These are phyloP conservation scores for Diplodus sargus DNA, from an alignment of 2,797 vertebrate species.

Conservation along the genomic window DNA sequence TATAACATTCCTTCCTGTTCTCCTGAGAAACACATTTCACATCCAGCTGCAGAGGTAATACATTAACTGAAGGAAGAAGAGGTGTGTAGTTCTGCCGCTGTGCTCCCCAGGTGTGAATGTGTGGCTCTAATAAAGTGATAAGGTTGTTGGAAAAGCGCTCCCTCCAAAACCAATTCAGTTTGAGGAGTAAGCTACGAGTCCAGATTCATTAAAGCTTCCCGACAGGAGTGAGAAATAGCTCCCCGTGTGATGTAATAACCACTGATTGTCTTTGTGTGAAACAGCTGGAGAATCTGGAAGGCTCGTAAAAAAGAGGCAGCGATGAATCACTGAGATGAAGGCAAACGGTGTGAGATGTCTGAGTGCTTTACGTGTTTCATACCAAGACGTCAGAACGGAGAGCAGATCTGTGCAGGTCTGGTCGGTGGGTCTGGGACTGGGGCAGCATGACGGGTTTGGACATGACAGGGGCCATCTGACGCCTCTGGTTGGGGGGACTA, in stretches of 20 bases:
- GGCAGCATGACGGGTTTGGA: conserved; percentile 98
- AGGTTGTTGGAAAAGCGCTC: not conserved
- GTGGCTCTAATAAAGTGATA: not conserved
- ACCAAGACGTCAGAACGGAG: conserved; percentile 92
- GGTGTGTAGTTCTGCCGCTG: not conserved
- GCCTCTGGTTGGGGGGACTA: conserved; percentile 92
- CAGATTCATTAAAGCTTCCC: conserved; percentile 16
- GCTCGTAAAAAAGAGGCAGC: conserved; percentile 19
- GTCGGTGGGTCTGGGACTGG: conserved; percentile 84
- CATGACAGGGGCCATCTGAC: conserved; percentile 89
- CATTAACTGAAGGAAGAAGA: not conserved
- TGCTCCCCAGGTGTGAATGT: conserved; percentile 1
- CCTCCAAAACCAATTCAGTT: conserved; percentile 6
- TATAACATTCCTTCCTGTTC: not conserved
- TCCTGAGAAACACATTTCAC: not conserved
- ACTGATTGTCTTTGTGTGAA: conserved; percentile 27
- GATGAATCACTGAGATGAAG: conserved; percentile 12
- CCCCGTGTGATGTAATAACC: conserved; percentile 36
- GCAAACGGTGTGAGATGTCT: conserved; percentile 18
- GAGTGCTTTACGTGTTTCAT: conserved; percentile 74
- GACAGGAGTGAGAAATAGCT: conserved; percentile 21
- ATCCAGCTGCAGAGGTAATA: conserved; percentile 8
- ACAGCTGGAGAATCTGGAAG: conserved; percentile 45
- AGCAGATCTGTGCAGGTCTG: conserved; percentile 86
- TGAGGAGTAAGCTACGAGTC: conserved; percentile 6